Base-by-base conservation (phyloP, 2,888 invertebrate genomes). In the Omphaloscelis lunosa region DNA sequence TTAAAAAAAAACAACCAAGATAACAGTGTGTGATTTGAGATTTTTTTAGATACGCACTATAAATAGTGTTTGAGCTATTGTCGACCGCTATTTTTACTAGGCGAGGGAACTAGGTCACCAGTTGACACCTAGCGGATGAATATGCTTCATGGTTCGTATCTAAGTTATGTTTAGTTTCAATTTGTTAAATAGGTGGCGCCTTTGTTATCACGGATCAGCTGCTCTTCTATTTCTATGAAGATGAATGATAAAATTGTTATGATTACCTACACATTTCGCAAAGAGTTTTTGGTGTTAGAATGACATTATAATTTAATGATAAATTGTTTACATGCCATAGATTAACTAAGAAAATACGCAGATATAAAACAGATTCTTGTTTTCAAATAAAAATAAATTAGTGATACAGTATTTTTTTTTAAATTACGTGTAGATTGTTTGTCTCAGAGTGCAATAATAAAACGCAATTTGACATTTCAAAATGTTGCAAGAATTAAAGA, bases 51-150 rank as follows among this genome's bases (percentile, higher is more conserved):
- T 95, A 95, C 93, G 93, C 92, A 94, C 95, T 96, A 96, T 93
- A 95, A 96, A 96, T 96, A 96, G 96, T 94, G 93, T 92, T 95
- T 93, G 96, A 96, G 96, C 96, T 96, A 95, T 96, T 96, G 96
- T 95, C 93, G 92, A 90, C 86, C 91, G 95, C 96, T 96, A 96
- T 96, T 96, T 96, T 96, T 96, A 95, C 93, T 93, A 92, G 90
- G 90, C 93, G 94, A 94, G 94, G 94, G 91, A 96, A 95, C 89
- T 96, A 93, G 96, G 96, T 96, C 96, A 95, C 79, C 86, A 80
- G 92, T 92, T 92, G 94, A 93, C 93, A 94, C 91, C 92, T 93
- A 90, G 90, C 86, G 90, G 90, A 86, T 89, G 83, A 83, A 83
- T 87, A 85, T 85, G 83, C 85, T 61, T 84, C 85, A 84, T 89